Base-by-base conservation (phyloP, 2,888 invertebrate species). In the Sesia bembeciformis region DNA sequence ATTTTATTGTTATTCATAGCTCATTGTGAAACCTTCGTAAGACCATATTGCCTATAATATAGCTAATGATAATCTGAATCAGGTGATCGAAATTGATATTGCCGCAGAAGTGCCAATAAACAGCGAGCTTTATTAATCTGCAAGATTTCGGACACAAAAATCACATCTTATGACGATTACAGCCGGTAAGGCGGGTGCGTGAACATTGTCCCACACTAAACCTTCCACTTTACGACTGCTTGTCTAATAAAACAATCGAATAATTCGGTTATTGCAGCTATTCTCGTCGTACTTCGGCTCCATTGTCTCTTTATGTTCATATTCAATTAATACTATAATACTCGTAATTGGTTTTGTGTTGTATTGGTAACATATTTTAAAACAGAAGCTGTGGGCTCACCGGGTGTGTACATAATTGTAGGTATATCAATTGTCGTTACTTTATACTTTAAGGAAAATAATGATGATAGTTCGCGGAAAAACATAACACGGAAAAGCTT, bases 181-280 rank as follows among this genome's bases (percentile, higher is more conserved):
- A 60, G 65, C 57, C 64, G 58, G 65, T 65, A 65, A 67, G 67
- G 63, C 62, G 62, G 52, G 58, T 60, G 61, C 60, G 59, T 59
- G 58, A 58, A 58, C 60, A 61, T 60, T 62, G 62, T 58, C 56
- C 62, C 64, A 70, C 68, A 72, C 65, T 76, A 78, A 83, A 81
- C 72, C 58, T 65, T 67, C 60, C 60, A 69, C 59, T 86, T 86
- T 85, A 86, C 69, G 76, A 69, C 58, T 60, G 57, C 74, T 74
- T 81, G 80, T 76, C 76, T 79, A 83, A 81, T 85, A 84, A 83
- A 84, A 84, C 74, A 78, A 83, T 78, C 73, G 67, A 76, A 74
- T 77, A 74, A 76, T 76, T 78, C 64, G 66, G 62, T 67, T 71
- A 66, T 68, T 64, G 62, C 56, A 60, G 56, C 64, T 62, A 62